Base-by-base conservation (phyloP, 2,888 invertebrate genomes). In the Orthonychiurus folsomi region DNA sequence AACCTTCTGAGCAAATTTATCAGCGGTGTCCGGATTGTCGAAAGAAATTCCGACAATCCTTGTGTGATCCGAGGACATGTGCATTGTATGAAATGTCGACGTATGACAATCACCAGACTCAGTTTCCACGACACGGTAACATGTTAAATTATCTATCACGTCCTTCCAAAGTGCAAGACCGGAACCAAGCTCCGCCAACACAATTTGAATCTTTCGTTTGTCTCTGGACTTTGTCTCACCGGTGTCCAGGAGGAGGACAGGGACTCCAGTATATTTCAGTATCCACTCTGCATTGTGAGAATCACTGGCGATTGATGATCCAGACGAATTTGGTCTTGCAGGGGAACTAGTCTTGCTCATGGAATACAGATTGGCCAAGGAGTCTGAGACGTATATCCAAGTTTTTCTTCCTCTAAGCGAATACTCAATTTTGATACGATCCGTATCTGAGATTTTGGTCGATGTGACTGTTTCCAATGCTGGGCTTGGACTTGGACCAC, bases 121-220 rank as follows among this genome's bases (percentile, higher is more conserved):
- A 75, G 74, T 75, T 82, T 83, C 73, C 62, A 69, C 68, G 25
- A 73, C 73, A 52, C 69, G 74, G 79, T 89, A 90, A 63, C 85
- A 83, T 9, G 86, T 86, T 67, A 89, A 78, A 75, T 88, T 87
- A 77, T 89, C 88, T 71, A 90, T 86, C 57, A 84, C 84, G 77
- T 90, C 89, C 70, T 83, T 83, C 89, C 89, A 90, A 24, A 91
- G 78, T 62, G 86, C 85, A 77, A 91, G 89, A 62, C 88, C 87
- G 1, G 89, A 87, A 20, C 89, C 89, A 37, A 86, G 82, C 76
- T 89, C 88, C 1, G 88, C 87, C 59, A 89, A 76, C 2, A 87
- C 81, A 50, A 89, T 82, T 68, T 86, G 84, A 15, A 89, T 83
- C 25, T 84, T 81, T 28, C 86, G 81, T 73, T 85, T 83, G 66